A percentile compares a stretch with the other conserved stretches of the same genome.
Evolutionary conservation across 2,888 invertebrate genomes (phyloP).

Genomic region (Mellilla xanthometata): DNA sequence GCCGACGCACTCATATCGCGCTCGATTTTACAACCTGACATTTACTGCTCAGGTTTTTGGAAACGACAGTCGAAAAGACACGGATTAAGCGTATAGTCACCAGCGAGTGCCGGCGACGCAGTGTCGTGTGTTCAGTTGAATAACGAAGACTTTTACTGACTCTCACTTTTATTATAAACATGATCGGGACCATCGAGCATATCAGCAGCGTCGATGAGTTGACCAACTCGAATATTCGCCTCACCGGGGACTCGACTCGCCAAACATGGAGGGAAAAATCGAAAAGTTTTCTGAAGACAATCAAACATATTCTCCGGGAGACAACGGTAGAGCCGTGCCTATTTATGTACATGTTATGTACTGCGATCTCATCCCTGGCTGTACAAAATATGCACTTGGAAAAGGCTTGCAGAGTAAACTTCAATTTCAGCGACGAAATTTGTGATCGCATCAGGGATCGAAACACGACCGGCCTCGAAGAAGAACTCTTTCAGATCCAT

Average conservation of each 20-base stretch:
- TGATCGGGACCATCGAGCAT: constrained; percentile 59
- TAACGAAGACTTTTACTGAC: constrained; percentile 59
- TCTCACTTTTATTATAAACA: constrained; percentile 58
- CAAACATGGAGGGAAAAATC: constrained; percentile 59
- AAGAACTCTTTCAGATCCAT: constrained; percentile 68
- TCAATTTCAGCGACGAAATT: constrained; percentile 72
- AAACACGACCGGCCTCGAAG: constrained; percentile 68
- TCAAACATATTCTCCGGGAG: constrained; percentile 62
- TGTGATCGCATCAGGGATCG: constrained; percentile 75
- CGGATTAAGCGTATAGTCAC: constrained; percentile 63
- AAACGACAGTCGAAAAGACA: constrained; percentile 62
- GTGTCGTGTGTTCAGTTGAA: constrained; percentile 54
- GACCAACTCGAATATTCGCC: constrained; percentile 62
- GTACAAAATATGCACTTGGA: constrained; percentile 82
- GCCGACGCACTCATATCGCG: constrained; percentile 63
- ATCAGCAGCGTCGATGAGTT: constrained; percentile 54
- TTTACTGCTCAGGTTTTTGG: constrained; percentile 74
- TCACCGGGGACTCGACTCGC: constrained; percentile 51
- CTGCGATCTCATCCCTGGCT: constrained; percentile 84
- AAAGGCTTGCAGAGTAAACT: constrained; percentile 82
- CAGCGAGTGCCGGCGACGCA: constrained; percentile 49
- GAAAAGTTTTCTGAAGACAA: constrained; percentile 55
- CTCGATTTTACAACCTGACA: constrained; percentile 66
- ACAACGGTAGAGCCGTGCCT: constrained; percentile 86
- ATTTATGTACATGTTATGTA: constrained; percentile 85